Evolutionary conservation across 1,140 invertebrate species (phyloP).

Genomic region (Zophobas atratus): DNA sequence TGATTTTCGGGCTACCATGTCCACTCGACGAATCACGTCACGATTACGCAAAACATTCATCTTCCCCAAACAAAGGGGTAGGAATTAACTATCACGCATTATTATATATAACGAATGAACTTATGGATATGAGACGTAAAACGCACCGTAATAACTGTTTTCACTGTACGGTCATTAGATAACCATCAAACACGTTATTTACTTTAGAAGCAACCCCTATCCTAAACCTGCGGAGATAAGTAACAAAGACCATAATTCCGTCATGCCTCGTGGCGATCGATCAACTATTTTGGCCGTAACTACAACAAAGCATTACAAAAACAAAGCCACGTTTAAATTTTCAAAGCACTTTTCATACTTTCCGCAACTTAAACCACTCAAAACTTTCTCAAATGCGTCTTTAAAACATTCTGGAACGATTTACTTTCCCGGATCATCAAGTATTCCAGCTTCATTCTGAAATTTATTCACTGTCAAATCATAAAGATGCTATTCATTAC

Average conservation of each 20-base stretch:
- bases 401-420: conserved; percentile 39
- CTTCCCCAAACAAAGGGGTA: no score
- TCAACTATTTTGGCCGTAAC: conserved; percentile 3
- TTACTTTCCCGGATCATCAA: conserved; percentile 41
- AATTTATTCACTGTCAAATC: conserved; percentile 42
- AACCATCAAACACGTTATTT: conserved; percentile 28
- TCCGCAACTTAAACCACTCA: conserved; percentile 31
- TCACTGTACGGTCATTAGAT: conserved; percentile 21
- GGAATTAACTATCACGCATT: no score
- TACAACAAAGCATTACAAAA: conserved; percentile 26
- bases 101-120: no score
- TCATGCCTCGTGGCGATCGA: neutral
- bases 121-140: neutral
- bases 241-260: neutral
- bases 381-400: conserved; percentile 40
- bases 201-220: conserved; percentile 8
- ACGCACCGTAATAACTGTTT: neutral
- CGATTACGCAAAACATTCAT: no score
- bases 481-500: conserved; percentile 27
- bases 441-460: conserved; percentile 22
- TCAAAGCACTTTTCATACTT: conserved; percentile 40
- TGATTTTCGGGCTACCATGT: no score
- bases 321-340: conserved; percentile 35
- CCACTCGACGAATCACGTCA: no score
- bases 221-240: conserved; percentile 14